Evolutionary conservation across 2,113 vertebrate genomes (phyloP).

Genomic region (Neodontobutis hainanensis): DNA sequence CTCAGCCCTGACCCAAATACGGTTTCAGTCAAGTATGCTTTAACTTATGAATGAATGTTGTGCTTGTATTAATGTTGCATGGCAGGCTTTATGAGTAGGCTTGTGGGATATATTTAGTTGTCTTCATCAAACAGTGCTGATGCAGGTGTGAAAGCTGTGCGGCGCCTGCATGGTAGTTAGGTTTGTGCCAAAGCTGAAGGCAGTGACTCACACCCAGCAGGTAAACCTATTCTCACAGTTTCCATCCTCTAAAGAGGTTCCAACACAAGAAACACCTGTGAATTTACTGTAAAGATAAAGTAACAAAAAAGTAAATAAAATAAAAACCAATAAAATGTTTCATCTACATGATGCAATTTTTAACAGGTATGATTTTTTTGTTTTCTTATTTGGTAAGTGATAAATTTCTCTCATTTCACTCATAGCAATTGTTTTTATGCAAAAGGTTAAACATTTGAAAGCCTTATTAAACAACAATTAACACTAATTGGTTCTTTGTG

Average conservation of each 20-base stretch:
- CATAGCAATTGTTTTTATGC: too few species aligned
- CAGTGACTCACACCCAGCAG: constrained; percentile 13
- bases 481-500: too few species aligned
- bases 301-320: not conserved
- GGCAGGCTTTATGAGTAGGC: not conserved
- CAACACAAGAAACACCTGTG: not conserved
- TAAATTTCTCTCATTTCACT: too few species aligned
- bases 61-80: not conserved
- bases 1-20: constrained; percentile 33
- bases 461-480: too few species aligned
- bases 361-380: not conserved
- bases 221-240: constrained; percentile 7
- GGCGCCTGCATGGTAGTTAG: not conserved
- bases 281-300: constrained; percentile 4
- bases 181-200: too few species aligned
- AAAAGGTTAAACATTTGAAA: too few species aligned
- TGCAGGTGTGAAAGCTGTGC: not conserved
- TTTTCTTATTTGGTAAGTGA: too few species aligned
- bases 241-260: not conserved
- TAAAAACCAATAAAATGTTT: not conserved
- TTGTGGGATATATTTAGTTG: not conserved
- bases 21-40: constrained; percentile 27
- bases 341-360: not conserved
- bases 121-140: not conserved
- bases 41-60: constrained; percentile 19